These are phyloP conservation scores for Bucorvus abyssinicus DNA, from an alignment of 2,797 vertebrate genomes.

Conservation along the genomic window DNA sequence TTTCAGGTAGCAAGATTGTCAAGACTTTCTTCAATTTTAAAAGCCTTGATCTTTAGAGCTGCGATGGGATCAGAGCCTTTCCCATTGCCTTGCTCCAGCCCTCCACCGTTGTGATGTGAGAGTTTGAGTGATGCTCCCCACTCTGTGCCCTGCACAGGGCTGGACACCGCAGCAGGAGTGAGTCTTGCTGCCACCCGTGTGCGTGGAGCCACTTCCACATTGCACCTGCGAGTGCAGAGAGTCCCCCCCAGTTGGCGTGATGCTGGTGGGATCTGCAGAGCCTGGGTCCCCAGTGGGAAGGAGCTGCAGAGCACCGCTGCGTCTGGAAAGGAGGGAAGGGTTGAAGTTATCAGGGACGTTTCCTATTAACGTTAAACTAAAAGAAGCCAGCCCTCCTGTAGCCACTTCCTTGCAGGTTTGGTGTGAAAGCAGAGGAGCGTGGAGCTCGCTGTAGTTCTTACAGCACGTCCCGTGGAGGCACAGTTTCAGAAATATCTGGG, in stretches of 20 bases:
- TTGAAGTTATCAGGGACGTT: background rate
- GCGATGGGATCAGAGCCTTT: background rate
- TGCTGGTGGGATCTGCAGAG: background rate
- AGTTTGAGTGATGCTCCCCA: background rate
- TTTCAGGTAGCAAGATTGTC: background rate
- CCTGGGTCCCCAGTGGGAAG: background rate
- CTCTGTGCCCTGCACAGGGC: background rate
- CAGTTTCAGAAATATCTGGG: slow-evolving; percentile 20
- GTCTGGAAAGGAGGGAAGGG: background rate
- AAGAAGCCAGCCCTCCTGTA: background rate
- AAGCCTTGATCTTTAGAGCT: background rate
- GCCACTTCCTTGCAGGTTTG: background rate
- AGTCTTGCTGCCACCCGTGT: background rate
- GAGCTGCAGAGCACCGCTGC: background rate
- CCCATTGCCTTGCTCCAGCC: background rate
- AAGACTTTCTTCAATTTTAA: background rate
- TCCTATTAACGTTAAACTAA: background rate
- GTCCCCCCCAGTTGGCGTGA: rapidly evolving
- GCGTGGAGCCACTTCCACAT: background rate
- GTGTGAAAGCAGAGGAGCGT: background rate
- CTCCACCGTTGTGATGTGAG: rapidly evolving
- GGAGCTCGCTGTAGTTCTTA: background rate
- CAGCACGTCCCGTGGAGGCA: background rate
- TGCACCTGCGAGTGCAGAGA: background rate
- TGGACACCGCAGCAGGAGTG: background rate